Conservation (phyloP, 2,113 vertebrate species). For the Galbula dea region DNA sequence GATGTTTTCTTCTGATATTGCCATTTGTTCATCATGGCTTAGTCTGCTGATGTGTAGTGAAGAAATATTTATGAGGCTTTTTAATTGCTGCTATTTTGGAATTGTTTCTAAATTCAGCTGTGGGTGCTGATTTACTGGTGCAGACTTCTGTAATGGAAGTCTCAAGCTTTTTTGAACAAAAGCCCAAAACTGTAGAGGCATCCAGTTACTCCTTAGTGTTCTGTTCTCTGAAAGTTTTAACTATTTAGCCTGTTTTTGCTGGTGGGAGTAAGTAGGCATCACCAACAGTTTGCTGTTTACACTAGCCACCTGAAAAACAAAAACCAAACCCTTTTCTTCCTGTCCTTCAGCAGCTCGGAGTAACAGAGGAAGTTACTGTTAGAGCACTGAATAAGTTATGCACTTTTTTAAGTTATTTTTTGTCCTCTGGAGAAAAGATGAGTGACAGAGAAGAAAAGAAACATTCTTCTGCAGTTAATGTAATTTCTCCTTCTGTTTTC, state of each 20-base stretch:
- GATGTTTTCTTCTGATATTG: neutral
- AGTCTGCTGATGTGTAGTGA: conserved; percentile 2
- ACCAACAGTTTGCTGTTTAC: neutral
- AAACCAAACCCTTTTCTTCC: neutral
- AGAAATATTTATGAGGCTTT: conserved; percentile 21
- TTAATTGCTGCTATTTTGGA: conserved; percentile 18
- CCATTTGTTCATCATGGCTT: neutral
- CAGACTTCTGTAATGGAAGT: neutral
- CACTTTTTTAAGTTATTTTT: neutral
- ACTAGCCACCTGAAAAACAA: neutral
- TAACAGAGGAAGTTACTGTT: neutral
- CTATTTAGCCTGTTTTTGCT: neutral
- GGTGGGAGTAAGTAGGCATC: neutral
- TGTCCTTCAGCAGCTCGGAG: neutral
- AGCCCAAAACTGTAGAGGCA: neutral
- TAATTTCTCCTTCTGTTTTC: neutral
- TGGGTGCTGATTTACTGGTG: neutral
- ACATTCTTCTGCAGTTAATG: neutral
- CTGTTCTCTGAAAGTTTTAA: neutral
- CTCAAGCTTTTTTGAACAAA: neutral
- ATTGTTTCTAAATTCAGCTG: conserved; percentile 1
- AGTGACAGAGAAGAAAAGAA: neutral
- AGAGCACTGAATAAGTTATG: neutral
- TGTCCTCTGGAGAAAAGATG: neutral
- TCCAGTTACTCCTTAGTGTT: neutral